Percentiles rank a stretch among this genome's conserved stretches.
These are phyloP conservation scores for Enteromius afrohamiltoni DNA, from an alignment of 2,797 vertebrate species.

Conservation along the genomic window DNA sequence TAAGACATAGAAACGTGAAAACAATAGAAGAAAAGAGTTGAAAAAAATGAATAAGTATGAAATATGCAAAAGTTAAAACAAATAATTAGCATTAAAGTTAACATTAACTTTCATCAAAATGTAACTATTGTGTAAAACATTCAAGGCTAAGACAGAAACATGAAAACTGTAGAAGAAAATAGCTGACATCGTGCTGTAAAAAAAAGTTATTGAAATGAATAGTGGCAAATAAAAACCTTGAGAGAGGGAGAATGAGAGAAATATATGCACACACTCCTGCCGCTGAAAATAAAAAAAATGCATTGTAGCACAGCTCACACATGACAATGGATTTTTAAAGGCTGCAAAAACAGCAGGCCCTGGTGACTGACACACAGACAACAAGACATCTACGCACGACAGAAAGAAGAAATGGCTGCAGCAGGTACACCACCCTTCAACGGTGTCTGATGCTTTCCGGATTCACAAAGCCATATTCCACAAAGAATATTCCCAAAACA, in stretches of 20 bases:
- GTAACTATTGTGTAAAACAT: not conserved
- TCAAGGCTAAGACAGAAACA: not conserved
- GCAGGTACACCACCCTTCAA: not conserved
- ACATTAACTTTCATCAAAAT: not conserved
- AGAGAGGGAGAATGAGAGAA: not conserved
- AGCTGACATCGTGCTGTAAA: not conserved
- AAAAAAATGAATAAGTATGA: too few species aligned
- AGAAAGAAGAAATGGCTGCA: not conserved
- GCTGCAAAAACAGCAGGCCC: not conserved
- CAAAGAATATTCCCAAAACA: not conserved
- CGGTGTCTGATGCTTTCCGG: not conserved
- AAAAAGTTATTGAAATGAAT: not conserved
- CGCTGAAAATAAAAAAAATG: not conserved
- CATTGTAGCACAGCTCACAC: not conserved
- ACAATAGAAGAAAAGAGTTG: not conserved
- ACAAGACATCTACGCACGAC: not conserved
- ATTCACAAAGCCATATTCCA: slow-evolving; percentile 27
- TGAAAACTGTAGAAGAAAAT: not conserved
- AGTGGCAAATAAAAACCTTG: not conserved
- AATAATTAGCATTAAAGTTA: too few species aligned
- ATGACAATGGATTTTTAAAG: not conserved
- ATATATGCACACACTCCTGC: not conserved
- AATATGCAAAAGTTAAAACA: too few species aligned
- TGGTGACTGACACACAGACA: not conserved
- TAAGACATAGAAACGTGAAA: too few species aligned